Base-by-base conservation (phyloP, 1,140 invertebrate genomes). In the Mylabris phalerata region DNA sequence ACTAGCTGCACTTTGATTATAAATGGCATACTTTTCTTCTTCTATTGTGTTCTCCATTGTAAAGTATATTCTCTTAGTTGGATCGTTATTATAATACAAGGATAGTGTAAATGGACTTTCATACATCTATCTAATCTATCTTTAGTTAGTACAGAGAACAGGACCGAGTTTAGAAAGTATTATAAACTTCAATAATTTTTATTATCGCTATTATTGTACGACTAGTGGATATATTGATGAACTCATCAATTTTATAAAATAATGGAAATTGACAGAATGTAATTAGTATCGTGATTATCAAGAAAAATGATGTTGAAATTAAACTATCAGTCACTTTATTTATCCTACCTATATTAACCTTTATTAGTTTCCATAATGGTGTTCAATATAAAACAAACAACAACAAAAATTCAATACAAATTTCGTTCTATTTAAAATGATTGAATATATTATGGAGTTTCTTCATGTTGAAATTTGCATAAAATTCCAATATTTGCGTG, bases 401-500 rank as follows among this genome's bases (percentile, higher is more conserved):
- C 19, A 19, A 19, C 19, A 19, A 19, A 19, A 19, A 19, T 19
- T 19, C 19, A 19, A 19, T 19, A 19, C 19, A 19, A 19, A 7
- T 32, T 32, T 32, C 43, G 42, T 48, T 58, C 46, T 49, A 61
- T 57, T 54, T 61, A 49, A 58, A 54, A 55, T 61, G 50, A 61
- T 57, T 55, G 55, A 57, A 57, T 43, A 49, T 48, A 49, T 50
- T 49, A 39, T 50, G n/a, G 24, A 62, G 59, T 40, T 40, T 27
- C 9, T 32, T 32, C 32, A 9, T n/a, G 9, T 13, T 46, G 13
- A 32, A 27, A 62, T 62, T 59, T 59, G 56, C 57, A 62, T 62
- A 41, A 59, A 62, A 59, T 51, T 45, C 40, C 48, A 59, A 62
- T 59, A 59, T 62, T 62, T 43, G 60, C 60, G 60, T 62, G 60